Evolutionary conservation across 92 coral and sea anemone species (phyloP), one percentile per base, ranked within the genome.

Genomic region (Zoanthus sansibaricus): DNA sequence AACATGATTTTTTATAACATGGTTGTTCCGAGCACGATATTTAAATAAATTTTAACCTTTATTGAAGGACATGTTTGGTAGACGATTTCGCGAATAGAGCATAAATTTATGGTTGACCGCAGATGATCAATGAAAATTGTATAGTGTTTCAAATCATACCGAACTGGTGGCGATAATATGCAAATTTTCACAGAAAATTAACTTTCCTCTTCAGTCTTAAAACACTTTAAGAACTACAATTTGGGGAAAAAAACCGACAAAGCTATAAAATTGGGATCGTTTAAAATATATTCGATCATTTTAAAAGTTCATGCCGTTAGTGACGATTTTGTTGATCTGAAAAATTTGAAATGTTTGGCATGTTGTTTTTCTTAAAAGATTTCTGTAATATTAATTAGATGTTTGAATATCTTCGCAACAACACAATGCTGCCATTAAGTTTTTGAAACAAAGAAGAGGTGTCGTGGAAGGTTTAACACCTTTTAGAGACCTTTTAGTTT

Each of bases 21-120:
- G 21, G 5, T 54, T 1, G 17, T 25, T 76, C 16, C 14, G 9
- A 6, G 8, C 14, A 74, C 59, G 17, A 6, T 58, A 76, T 76
- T 30, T 10, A 21, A 44, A 17, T 9, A 66, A 7, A 15, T 10
- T 17, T 16, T 11, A 44, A 17, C 32, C 1, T 18, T 7, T 48
- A 66, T 21, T 42, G n/a, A 79, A 16, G 42, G 64, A 79, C 55
- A 61, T 79, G 58, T 51, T 61, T 79, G 51, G 21, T 37, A 45
- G 18, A 42, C 54, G 30, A n/a, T 45, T 20, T 45, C 32, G 10
- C 15, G 16, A 16, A 9, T 16, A 49, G 25, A 31, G 14, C 25
- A 25, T 25, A 25, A 13, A 44, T 80, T 80, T 42, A 80, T 49
- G 62, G 85, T 80, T 80, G 61, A 66, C 64, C 45, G 75, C 46